Evolutionary conservation across 2,797 vertebrate genomes (phyloP).

Genomic region (Gallinago solitaria): DNA sequence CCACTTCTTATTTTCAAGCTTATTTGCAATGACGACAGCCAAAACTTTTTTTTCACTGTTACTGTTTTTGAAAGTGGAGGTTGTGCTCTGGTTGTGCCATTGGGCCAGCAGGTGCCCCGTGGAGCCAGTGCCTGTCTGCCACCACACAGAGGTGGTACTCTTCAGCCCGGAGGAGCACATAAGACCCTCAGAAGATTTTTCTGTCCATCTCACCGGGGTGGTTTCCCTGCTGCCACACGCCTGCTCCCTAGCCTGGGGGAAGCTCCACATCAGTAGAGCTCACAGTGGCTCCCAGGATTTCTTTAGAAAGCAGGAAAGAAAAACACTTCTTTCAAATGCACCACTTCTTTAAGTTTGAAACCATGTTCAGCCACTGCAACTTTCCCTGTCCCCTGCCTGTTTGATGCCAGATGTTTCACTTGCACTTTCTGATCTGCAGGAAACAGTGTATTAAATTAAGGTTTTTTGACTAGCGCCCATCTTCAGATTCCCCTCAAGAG

Average conservation of each 20-base stretch:
- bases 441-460: neutral
- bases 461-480: accelerated
- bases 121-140: neutral
- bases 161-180: neutral
- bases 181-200: neutral
- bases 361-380: neutral
- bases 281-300: neutral
- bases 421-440: neutral
- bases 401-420: neutral
- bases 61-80: neutral
- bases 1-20: neutral
- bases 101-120: accelerated
- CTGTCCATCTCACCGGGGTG: neutral
- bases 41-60: neutral
- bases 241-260: neutral
- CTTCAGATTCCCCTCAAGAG: neutral
- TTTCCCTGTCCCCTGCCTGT: neutral
- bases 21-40: accelerated
- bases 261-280: neutral
- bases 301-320: neutral
- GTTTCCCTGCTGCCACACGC: accelerated
- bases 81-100: accelerated
- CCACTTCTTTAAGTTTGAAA: neutral
- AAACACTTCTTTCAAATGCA: neutral
- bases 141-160: accelerated